Percentiles rank a stretch among this genome's conserved stretches.
These are phyloP conservation scores for Ametastegia equiseti DNA, from an alignment of 2,888 invertebrate species.

Conservation along the genomic window DNA sequence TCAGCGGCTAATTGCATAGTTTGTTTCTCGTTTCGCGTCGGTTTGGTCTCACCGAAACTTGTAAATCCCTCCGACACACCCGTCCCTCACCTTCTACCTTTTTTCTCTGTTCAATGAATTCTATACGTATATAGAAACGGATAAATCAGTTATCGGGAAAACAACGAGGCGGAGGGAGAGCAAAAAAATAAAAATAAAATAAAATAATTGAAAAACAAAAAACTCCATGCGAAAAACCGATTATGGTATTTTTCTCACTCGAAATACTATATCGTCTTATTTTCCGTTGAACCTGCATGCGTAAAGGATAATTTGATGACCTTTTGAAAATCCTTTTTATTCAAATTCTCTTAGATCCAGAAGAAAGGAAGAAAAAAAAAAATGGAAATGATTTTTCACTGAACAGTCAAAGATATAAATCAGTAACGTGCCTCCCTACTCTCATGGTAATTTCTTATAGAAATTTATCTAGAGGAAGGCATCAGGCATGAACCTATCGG, in stretches of 20 bases:
- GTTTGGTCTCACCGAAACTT: conserved; percentile 58
- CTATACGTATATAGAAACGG: conserved; percentile 24
- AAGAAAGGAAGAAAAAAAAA: no score
- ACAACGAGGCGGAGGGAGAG: conserved; percentile 39
- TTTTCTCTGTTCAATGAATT: conserved; percentile 32
- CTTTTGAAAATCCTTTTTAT: no score
- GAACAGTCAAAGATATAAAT: no score
- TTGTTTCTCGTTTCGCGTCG: conserved; percentile 57
- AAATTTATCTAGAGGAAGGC: no score
- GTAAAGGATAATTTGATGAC: no score
- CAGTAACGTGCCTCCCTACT: no score
- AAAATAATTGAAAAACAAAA: conserved; percentile 49
- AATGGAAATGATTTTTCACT: no score
- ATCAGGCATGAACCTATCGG: background rate
- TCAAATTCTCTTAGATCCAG: no score
- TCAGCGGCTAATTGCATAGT: conserved; percentile 63
- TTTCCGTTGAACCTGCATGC: no score
- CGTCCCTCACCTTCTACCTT: background rate
- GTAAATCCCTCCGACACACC: conserved; percentile 32
- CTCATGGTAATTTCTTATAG: no score
- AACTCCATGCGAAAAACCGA: conserved; percentile 60
- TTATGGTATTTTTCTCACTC: background rate
- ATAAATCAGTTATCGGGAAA: conserved; percentile 34
- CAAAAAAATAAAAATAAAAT: no score
- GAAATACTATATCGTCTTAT: no score